phyloP scores from a whole-genome alignment of 1,140 invertebrate species.

The Arion vulgaris region DNA sequence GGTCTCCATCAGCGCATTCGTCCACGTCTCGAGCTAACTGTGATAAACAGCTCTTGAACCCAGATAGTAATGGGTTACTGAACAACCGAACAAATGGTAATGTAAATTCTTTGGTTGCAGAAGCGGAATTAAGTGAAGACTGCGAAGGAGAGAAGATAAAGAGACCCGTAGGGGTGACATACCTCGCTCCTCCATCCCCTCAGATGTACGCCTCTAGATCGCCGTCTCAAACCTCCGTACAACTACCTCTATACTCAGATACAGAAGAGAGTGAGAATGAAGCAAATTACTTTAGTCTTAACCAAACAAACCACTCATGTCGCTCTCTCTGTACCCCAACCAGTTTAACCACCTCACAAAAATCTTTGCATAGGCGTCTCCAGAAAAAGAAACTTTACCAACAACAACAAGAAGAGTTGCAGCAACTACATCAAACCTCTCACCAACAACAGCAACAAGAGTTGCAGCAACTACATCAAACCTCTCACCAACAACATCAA shows the following conservation, averaged over 20 bases:
- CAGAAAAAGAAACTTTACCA: constrained; percentile 23
- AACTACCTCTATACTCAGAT: neutral
- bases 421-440: neutral
- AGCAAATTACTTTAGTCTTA: constrained; percentile 18
- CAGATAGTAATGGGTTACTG: neutral
- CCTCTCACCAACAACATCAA: constrained; percentile 18
- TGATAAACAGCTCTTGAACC: neutral
- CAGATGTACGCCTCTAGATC: neutral
- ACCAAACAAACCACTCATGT: constrained; percentile 13
- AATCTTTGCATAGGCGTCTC: constrained; percentile 22
- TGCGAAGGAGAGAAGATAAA: neutral
- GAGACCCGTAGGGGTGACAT: neutral
- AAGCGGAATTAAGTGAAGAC: neutral
- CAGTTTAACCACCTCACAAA: neutral
- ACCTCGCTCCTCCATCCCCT: neutral
- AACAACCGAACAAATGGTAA: neutral
- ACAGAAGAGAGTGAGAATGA: constrained; percentile 34
- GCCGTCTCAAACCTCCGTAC: neutral
- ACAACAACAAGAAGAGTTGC: constrained; percentile 31
- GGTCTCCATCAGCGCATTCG: neutral
- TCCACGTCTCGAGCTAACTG: neutral
- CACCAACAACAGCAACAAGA: constrained; percentile 19
- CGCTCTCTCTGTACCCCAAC: constrained; percentile 2
- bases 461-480: neutral
- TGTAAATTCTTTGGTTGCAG: neutral